Conservation (phyloP, 2,797 vertebrate species). For the Myripristis jacobus region DNA sequence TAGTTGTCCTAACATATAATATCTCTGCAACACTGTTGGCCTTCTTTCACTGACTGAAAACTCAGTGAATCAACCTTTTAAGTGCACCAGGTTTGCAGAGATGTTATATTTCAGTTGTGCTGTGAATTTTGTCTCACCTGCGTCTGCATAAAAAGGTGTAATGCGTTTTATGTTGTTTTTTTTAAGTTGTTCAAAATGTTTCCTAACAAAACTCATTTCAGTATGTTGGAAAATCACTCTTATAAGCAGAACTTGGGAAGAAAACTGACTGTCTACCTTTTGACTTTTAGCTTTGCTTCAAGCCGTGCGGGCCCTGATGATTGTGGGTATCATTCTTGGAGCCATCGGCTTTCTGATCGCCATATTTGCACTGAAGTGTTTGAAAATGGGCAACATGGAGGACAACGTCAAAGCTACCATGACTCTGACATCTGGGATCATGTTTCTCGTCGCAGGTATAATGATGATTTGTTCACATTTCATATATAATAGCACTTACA, state of each 20-base stretch:
- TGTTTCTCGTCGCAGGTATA: slow-evolving; percentile 89
- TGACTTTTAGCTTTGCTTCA: slow-evolving; percentile 87
- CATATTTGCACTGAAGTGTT: slow-evolving; percentile 91
- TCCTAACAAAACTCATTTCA: neutral
- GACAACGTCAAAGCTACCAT: slow-evolving; percentile 91
- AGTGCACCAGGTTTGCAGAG: no score
- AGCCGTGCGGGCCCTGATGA: slow-evolving; percentile 91
- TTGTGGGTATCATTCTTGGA: slow-evolving; percentile 88
- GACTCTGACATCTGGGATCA: slow-evolving; percentile 89
- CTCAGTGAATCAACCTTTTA: no score
- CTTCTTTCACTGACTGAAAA: no score
- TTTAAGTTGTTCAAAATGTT: neutral
- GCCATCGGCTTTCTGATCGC: slow-evolving; percentile 86
- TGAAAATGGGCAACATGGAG: slow-evolving; percentile 91
- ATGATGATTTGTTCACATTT: neutral
- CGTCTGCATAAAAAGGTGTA: neutral
- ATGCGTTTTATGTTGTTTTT: neutral
- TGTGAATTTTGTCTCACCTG: no score
- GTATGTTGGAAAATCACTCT: neutral
- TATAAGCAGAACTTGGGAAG: neutral
- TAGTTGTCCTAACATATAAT: no score
- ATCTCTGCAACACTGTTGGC: no score
- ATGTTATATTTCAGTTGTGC: no score
- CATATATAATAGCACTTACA: neutral
- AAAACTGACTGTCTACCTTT: neutral